phyloP scores from a whole-genome alignment of 2,797 vertebrate species.

The Phoeniculus purpureus region DNA sequence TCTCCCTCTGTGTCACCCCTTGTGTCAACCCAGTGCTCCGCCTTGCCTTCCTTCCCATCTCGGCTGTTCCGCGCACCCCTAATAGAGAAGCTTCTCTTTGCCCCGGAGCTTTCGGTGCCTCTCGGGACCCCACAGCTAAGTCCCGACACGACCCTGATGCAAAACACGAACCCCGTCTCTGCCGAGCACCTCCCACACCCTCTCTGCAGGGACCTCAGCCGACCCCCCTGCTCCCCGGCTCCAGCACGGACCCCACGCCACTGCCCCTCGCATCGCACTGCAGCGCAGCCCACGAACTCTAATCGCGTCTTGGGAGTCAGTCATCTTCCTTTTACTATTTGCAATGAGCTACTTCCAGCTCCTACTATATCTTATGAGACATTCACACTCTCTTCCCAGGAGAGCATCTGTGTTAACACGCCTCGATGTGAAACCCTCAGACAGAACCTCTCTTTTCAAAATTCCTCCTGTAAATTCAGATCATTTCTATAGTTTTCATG shows the following conservation, averaged over 20 bases:
- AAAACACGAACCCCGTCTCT: rapidly evolving
- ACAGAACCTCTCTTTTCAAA: background rate
- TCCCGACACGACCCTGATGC: background rate
- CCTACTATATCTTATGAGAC: rapidly evolving
- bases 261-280: rapidly evolving
- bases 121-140: background rate
- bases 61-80: background rate
- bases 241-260: background rate
- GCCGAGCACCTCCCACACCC: background rate
- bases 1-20: background rate
- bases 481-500: background rate
- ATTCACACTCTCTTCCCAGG: rapidly evolving
- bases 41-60: no score
- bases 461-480: background rate
- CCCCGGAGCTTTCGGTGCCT: no score
- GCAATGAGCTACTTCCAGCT: rapidly evolving
- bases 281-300: rapidly evolving
- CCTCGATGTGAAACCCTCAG: background rate
- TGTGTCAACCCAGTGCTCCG: background rate
- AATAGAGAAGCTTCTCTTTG: no score
- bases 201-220: background rate
- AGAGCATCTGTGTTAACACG: background rate
- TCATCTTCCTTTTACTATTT: no score
- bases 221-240: background rate
- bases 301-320: background rate